These are phyloP conservation scores for Sinonovacula constricta DNA, from an alignment of 1,140 invertebrate genomes.

Conservation along the genomic window DNA sequence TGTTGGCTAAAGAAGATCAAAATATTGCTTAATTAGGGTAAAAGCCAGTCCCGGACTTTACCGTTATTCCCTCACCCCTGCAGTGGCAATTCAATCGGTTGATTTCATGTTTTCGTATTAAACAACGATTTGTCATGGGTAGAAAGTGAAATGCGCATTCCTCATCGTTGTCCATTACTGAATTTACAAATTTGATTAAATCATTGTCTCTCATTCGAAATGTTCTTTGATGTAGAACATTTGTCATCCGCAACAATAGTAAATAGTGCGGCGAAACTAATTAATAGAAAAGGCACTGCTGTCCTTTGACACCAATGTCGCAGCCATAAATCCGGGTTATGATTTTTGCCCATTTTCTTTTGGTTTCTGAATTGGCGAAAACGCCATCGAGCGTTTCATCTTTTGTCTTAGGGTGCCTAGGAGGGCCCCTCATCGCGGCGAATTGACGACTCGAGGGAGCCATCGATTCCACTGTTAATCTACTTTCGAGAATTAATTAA, in stretches of 20 bases:
- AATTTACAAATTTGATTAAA: constrained; percentile 55
- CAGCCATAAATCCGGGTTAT: constrained; percentile 46
- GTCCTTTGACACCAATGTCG: constrained; percentile 43
- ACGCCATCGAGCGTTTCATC: constrained; percentile 39
- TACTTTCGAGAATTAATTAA: constrained; percentile 40
- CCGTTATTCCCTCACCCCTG: constrained; percentile 17
- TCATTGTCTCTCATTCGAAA: constrained; percentile 45
- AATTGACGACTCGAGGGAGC: background rate
- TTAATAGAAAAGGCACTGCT: constrained; percentile 39
- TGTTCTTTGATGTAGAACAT: constrained; percentile 48
- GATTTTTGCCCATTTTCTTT: constrained; percentile 34
- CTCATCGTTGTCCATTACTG: constrained; percentile 51
- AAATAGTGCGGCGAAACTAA: constrained; percentile 46
- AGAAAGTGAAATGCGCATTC: constrained; percentile 48
- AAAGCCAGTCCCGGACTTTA: constrained; percentile 7
- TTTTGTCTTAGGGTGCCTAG: constrained; percentile 29
- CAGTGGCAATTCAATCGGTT: constrained; percentile 35
- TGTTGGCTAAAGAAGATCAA: constrained; percentile 19
- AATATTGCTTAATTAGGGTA: constrained; percentile 40
- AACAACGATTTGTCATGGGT: constrained; percentile 46
- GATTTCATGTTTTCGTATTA: constrained; percentile 49
- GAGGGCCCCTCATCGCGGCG: constrained; percentile 11
- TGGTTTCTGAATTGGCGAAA: constrained; percentile 21
- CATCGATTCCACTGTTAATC: background rate
- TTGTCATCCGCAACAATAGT: constrained; percentile 39